phyloP scores from a whole-genome alignment of 2,113 vertebrate genomes.

The Willisornis vidua region DNA sequence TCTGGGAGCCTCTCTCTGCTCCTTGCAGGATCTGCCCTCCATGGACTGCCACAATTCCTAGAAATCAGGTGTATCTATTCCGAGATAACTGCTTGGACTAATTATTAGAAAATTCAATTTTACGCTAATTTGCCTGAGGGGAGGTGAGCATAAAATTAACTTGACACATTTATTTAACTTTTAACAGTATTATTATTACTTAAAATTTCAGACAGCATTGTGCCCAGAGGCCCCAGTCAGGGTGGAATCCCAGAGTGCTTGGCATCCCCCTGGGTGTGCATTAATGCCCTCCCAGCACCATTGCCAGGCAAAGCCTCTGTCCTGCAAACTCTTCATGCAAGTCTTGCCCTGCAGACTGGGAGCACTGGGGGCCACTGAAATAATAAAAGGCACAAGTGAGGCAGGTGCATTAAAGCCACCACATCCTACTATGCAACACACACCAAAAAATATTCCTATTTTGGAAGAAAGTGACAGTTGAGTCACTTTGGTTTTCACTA shows the following conservation, averaged over 20 bases:
- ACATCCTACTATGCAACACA: background rate
- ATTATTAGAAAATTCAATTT: constrained; percentile 42
- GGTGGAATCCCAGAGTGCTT: background rate
- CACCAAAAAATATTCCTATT: background rate
- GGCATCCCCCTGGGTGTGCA: accelerated
- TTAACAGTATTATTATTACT: constrained; percentile 11
- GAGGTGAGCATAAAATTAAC: constrained; percentile 63
- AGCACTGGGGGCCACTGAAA: accelerated
- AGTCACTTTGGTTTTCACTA: background rate
- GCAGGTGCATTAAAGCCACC: background rate
- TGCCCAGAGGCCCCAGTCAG: constrained; percentile 5
- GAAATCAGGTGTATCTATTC: background rate
- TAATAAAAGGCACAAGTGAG: background rate
- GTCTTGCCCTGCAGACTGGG: background rate
- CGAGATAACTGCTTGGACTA: background rate
- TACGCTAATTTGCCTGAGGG: constrained; percentile 38
- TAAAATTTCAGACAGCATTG: constrained; percentile 11
- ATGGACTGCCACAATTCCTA: background rate
- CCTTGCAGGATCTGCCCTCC: background rate
- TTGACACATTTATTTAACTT: constrained; percentile 61
- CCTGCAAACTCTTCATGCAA: background rate
- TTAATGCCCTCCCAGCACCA: background rate
- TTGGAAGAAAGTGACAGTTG: background rate
- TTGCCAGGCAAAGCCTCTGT: accelerated
- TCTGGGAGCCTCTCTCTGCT: background rate